A percentile compares a stretch with the other conserved stretches of the same genome.
These are phyloP conservation scores for Oreonectes daqikongensis DNA, from an alignment of 2,797 vertebrate species.

Conservation along the genomic window DNA sequence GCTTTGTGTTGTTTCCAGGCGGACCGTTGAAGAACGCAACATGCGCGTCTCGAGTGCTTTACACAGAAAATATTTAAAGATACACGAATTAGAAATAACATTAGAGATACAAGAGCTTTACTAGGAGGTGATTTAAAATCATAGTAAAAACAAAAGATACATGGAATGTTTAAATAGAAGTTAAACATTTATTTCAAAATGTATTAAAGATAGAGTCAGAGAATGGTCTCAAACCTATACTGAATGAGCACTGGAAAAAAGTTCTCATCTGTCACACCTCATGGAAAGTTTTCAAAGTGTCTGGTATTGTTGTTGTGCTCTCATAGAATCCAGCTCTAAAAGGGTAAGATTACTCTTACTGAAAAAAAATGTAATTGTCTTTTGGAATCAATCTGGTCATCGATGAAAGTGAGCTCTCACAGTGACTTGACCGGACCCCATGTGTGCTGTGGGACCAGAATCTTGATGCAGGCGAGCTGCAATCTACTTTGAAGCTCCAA, in stretches of 20 bases:
- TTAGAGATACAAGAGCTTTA: no score
- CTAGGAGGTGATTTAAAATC: no score
- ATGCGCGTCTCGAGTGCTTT: no score
- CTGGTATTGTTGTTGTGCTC: conserved; percentile 38
- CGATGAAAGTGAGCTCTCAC: conserved; percentile 66
- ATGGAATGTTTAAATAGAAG: no score
- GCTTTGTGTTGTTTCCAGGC: no score
- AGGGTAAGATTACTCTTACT: conserved; percentile 66
- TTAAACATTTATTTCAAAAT: no score
- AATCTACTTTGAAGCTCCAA: conserved; percentile 77
- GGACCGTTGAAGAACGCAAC: no score
- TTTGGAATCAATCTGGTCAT: conserved; percentile 76
- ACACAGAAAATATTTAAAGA: no score
- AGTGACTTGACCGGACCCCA: conserved; percentile 72
- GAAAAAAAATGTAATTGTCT: conserved; percentile 66
- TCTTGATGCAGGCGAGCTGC: conserved; percentile 67
- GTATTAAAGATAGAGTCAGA: no score
- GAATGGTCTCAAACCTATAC: neutral
- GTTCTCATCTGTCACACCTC: conserved; percentile 22
- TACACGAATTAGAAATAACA: no score
- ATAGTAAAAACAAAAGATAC: no score
- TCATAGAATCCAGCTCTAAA: conserved; percentile 51
- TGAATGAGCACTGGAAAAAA: neutral
- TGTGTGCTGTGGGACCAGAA: conserved; percentile 63
- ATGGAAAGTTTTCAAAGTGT: conserved; percentile 40